Conservation (phyloP, 2,797 vertebrate genomes). For the Aplochiton taeniatus region DNA sequence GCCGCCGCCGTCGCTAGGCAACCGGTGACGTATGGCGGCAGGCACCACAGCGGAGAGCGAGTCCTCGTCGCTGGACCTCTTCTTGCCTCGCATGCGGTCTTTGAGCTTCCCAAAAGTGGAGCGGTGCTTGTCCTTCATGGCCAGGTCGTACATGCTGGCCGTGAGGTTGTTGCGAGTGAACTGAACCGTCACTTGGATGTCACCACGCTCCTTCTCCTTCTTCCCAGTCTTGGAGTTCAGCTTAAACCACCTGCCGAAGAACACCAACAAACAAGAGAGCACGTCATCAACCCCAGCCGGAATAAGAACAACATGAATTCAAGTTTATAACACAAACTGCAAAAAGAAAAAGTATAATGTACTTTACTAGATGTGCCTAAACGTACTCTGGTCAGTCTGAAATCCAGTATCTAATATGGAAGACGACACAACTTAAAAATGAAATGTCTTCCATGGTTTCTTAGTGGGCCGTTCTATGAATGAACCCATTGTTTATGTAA, state of each 20-base stretch:
- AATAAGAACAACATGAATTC: background rate
- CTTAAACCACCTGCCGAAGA: conserved; percentile 85
- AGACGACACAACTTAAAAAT: too few species aligned
- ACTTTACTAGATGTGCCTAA: too few species aligned
- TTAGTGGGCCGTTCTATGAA: conserved; percentile 17
- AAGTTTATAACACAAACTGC: too few species aligned
- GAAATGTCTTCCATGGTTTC: too few species aligned
- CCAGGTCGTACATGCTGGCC: conserved; percentile 98
- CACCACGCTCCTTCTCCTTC: conserved; percentile 95
- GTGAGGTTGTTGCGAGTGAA: conserved; percentile 92
- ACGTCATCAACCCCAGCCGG: background rate
- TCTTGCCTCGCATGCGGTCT: conserved; percentile 91
- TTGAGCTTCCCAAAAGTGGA: conserved; percentile 91
- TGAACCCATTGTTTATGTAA: conserved; percentile 24
- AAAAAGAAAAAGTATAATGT: too few species aligned
- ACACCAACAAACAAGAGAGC: too few species aligned
- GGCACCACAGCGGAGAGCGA: conserved; percentile 84
- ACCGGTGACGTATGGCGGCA: conserved; percentile 61
- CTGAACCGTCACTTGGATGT: conserved; percentile 89
- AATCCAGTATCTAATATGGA: too few species aligned
- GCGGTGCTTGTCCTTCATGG: conserved; percentile 87
- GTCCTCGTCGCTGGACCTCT: conserved; percentile 84
- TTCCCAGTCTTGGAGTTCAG: conserved; percentile 93
- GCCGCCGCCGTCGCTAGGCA: conserved; percentile 78
- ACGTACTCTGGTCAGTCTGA: too few species aligned